A percentile compares a stretch with the other conserved stretches of the same genome.
phyloP scores from a whole-genome alignment of 2,888 invertebrate genomes.

The Ichneumoninae sp. region DNA sequence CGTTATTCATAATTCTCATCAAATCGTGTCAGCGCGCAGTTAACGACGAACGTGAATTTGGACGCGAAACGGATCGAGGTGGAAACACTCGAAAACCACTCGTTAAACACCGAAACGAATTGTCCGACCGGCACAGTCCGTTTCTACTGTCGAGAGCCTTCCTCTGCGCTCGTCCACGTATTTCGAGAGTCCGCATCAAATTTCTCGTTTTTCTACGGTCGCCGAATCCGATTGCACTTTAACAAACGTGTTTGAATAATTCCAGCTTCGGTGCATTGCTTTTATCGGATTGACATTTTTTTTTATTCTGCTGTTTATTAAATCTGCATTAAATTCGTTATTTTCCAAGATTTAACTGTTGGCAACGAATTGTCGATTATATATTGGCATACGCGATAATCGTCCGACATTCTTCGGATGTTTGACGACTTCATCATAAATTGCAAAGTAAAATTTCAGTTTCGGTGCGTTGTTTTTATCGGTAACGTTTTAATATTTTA shows the following conservation, averaged over 20 bases:
- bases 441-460: too few relatives aligned
- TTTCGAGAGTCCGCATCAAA: neutral
- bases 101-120: constrained; percentile 16
- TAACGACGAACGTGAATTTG: neutral
- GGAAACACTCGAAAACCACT: constrained; percentile 9
- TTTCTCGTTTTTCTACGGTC: neutral
- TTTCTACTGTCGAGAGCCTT: neutral
- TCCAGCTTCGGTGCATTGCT: neutral
- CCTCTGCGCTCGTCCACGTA: neutral
- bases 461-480: too few relatives aligned
- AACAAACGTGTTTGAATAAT: neutral
- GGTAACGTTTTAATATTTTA: too few relatives aligned
- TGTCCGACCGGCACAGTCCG: neutral
- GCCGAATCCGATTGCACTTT: neutral
- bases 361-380: too few relatives aligned
- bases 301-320: too few relatives aligned
- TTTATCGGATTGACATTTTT: neutral
- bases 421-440: too few relatives aligned
- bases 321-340: too few relatives aligned
- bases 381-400: too few relatives aligned
- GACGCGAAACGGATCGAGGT: neutral
- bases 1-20: neutral
- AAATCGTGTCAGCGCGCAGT: neutral
- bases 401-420: too few relatives aligned
- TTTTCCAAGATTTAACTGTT: too few relatives aligned